A percentile compares a stretch with the other conserved stretches of the same genome.
These are phyloP conservation scores for Heliocidaris erythrogramma DNA, from an alignment of 35 echinoderm and acorn worm species.

Conservation along the genomic window DNA sequence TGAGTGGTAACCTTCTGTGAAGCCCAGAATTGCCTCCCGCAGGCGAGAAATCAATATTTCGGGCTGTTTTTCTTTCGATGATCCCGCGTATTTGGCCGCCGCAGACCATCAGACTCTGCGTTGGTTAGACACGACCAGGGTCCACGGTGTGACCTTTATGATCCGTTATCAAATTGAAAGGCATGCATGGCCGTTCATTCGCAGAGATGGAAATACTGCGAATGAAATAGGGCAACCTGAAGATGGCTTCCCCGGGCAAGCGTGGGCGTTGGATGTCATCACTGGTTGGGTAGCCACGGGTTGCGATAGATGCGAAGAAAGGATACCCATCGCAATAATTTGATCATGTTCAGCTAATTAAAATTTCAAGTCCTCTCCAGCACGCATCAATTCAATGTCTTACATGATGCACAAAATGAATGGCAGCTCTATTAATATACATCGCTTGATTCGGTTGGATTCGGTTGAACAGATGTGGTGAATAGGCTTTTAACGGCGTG, in stretches of 20 bases:
- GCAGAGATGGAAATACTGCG: background rate
- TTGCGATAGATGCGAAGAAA: background rate
- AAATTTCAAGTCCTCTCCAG: background rate
- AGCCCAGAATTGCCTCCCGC: background rate
- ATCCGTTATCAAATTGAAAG: background rate
- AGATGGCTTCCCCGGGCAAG: background rate
- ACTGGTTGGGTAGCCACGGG: background rate
- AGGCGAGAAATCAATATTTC: background rate
- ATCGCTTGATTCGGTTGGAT: background rate
- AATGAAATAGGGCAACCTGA: background rate
- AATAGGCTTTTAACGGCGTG: background rate
- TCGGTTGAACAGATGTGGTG: background rate
- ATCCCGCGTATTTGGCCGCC: background rate
- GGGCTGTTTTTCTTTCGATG: background rate
- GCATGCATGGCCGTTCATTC: background rate
- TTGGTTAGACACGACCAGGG: too few species aligned
- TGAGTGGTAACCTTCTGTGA: background rate
- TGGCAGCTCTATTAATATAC: too few species aligned
- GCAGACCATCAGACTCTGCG: background rate
- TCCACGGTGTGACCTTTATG: background rate
- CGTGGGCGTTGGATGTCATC: background rate
- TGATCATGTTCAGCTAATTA: background rate
- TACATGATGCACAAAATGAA: background rate
- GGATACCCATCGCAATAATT: background rate
- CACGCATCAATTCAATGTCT: background rate